Base-by-base conservation (phyloP, 2,797 vertebrate genomes). In the Galago senegalensis region DNA sequence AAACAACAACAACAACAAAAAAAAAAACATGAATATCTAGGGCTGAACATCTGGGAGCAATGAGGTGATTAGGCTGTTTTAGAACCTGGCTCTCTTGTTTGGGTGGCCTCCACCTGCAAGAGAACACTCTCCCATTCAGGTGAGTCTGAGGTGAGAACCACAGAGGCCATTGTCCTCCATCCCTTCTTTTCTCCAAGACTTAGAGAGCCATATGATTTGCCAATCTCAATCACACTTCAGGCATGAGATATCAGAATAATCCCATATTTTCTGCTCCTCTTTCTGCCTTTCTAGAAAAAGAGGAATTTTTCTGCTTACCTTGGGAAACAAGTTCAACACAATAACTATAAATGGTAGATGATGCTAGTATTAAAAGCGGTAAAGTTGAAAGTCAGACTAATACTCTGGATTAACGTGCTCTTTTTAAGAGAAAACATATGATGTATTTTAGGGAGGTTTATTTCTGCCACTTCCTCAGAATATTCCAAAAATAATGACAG, bases 391-490 rank as follows among this genome's bases (percentile, higher is more conserved):
- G 18, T 34, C 61, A 18, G 29, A 81, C 34, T 43, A 43, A 84
- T 85, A 90, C 37, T 56, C 18, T 85, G 14, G 61, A 49, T 63
- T 73, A 83, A 25, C 34, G 4, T 43, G 5, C 56, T 69, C 12
- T 53, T 89, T 69, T 84, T 37, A 12, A 63, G 8, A 61, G 89
- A 83, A 70, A 7, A 7, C 1, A 3, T 46, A 21, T 46, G 82
- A 83, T 34, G 76, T 73, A 85, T 77, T 92, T 92, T 90, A 72
- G 75, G 73, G 82, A 90, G 29, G n/a, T 43, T 83, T 37, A 46
- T 93, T 84, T 89, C 37, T 87, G 34, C 23, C n/a, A 29, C 49
- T 17, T 87, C 4, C 58, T 27, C 43, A 89, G 60, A 76, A 81
- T 76, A 73, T 58, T 86, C 49, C 60, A 31, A 43, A 88, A 94